These are phyloP conservation scores for Ashinkailepas kermadecensis DNA, from an alignment of 2,888 invertebrate genomes.

Conservation along the genomic window DNA sequence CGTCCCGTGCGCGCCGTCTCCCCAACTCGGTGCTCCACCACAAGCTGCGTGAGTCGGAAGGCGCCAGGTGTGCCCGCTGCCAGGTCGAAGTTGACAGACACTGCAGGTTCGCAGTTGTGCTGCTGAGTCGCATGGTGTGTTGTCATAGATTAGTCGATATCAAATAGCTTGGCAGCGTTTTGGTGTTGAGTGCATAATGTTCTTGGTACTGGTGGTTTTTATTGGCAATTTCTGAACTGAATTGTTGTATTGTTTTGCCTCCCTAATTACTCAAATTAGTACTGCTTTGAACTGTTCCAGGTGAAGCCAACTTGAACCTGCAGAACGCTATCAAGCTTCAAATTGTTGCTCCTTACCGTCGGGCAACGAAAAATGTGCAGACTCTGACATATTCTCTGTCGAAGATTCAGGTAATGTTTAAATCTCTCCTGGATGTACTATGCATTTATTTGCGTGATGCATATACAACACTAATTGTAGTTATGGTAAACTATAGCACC, in stretches of 20 bases:
- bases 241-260: too few species aligned
- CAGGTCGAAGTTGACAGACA: neutral
- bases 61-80: neutral
- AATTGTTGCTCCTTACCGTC: neutral
- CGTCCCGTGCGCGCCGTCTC: neutral
- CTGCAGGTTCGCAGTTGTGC: neutral
- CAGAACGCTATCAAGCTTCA: neutral
- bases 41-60: neutral
- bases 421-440: neutral
- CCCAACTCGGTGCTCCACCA: conserved; percentile 5
- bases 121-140: neutral
- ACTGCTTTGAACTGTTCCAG: neutral
- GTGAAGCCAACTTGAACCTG: neutral
- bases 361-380: neutral
- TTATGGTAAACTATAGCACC: neutral
- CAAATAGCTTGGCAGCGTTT: too few species aligned
- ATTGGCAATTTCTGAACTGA: neutral
- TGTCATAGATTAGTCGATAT: neutral
- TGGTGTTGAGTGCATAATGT: neutral
- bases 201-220: too few species aligned
- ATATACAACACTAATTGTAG: neutral
- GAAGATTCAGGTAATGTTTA: neutral
- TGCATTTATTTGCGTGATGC: neutral
- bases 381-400: neutral
- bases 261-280: neutral